A percentile compares a stretch with the other conserved stretches of the same genome.
Evolutionary conservation across 1,140 invertebrate species (phyloP).

Genomic region (Neodiprion virginianus): DNA sequence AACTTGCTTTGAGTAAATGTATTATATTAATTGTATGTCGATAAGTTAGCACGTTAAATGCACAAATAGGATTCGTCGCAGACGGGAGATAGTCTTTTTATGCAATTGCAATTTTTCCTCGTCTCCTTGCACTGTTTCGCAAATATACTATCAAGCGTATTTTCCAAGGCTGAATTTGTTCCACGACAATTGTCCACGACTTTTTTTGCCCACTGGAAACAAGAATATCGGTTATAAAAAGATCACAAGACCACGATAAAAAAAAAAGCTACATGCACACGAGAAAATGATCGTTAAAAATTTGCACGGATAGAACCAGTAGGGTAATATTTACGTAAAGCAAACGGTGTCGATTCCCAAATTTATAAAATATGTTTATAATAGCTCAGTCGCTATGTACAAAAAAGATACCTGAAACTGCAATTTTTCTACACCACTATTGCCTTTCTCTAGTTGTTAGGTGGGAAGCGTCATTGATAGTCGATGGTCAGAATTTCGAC

Average conservation of each 20-base stretch:
- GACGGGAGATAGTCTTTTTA: constrained; percentile 6
- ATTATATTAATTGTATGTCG: too few species aligned
- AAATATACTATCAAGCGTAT: constrained; percentile 69
- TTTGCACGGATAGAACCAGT: neutral
- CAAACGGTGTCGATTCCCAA: too few species aligned
- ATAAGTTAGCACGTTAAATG: neutral
- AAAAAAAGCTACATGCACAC: neutral
- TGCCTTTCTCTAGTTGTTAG: too few species aligned
- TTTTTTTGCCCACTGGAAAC: constrained; percentile 79
- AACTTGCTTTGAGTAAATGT: too few species aligned
- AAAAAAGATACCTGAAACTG: too few species aligned
- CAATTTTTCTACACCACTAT: too few species aligned
- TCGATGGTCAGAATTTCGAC: neutral
- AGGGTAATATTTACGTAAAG: too few species aligned
- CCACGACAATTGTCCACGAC: constrained; percentile 74
- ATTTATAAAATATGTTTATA: too few species aligned
- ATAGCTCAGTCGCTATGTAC: too few species aligned
- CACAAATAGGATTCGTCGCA: neutral
- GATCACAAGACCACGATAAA: neutral
- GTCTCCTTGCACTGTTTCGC: constrained; percentile 30
- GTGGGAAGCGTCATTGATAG: too few species aligned
- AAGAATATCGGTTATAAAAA: constrained; percentile 14
- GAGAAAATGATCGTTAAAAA: neutral
- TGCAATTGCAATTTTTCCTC: constrained; percentile 23
- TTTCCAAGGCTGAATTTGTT: constrained; percentile 72